phyloP scores from a whole-genome alignment of 2,113 vertebrate genomes.

The Antidorcas marsupialis region DNA sequence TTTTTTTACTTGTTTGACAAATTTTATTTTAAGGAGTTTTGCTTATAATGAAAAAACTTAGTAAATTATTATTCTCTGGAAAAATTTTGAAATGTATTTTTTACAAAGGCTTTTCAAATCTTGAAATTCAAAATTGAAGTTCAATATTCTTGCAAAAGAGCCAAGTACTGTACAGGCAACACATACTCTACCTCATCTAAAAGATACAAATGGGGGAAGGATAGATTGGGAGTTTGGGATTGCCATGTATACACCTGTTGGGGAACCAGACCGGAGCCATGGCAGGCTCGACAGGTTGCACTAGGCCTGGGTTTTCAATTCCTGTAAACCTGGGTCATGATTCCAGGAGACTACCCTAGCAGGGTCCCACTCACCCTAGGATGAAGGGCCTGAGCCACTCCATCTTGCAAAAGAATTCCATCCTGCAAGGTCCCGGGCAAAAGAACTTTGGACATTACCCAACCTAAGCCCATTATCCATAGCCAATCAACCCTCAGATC shows the following conservation, averaged over 20 bases:
- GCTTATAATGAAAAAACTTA: background rate
- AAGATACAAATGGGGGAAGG: background rate
- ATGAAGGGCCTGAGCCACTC: no score
- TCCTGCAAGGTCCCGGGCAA: no score
- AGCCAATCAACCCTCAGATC: no score
- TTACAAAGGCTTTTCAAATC: background rate
- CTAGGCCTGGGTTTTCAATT: no score
- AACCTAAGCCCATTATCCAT: no score
- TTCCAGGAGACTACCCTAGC: no score
- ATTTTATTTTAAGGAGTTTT: background rate
- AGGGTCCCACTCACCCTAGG: no score
- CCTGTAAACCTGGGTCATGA: no score
- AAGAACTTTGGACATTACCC: no score
- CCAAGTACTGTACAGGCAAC: background rate
- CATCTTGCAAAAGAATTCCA: no score
- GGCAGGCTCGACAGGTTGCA: no score
- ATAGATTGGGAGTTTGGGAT: background rate
- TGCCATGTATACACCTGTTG: background rate
- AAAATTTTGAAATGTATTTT: background rate
- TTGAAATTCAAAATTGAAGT: background rate
- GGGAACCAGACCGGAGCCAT: no score
- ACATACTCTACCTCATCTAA: background rate
- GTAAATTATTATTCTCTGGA: background rate
- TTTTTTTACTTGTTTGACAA: background rate
- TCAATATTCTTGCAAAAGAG: background rate